Base-by-base conservation (phyloP, 2,888 invertebrate genomes). In the Hipparchia sbordonii region DNA sequence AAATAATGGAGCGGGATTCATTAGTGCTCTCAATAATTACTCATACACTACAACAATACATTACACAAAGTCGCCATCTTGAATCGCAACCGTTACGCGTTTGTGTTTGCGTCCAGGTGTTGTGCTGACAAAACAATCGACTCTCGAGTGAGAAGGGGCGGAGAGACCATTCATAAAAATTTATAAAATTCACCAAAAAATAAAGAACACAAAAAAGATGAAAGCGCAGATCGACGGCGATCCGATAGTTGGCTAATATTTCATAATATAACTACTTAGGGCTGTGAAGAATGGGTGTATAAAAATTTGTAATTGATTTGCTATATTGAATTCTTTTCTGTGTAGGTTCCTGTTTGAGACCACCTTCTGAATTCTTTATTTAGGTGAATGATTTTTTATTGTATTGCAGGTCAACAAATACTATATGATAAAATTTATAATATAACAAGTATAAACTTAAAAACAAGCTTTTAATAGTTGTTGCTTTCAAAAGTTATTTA, bases 41-140 rank as follows among this genome's bases (percentile, higher is more conserved):
- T 67, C 33, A 13, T 51, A 62, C 54, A 61, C 23, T 13, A 72
- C 48, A 70, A 73, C 73, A 63, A 75, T 74, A 70, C 69, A 62
- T 52, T 72, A 72, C 54, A 71, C 73, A 75, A 73, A 80, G 82
- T 82, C 85, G 86, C 88, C 87, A 89, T 89, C 82, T 88, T 89
- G 88, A 80, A 83, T 85, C 79, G 85, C 85, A 77, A 79, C 79
- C 77, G 77, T 79, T 82, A 86, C 84, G 83, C 89, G 87, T 87
- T 89, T 91, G 89, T 92, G 89, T 92, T 88, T 87, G 88, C 84
- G 82, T 90, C 93, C 93, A 93, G 92, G 93, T 93, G 93, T 92
- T 89, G 84, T 83, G 81, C 89, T 92, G 92, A 93, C 93, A 93
- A 93, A 93, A 93, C 93, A 93, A 93, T 93, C 90, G 89, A 83